These are phyloP conservation scores for Chironomus tentans DNA, from an alignment of 2,888 invertebrate genomes.

Conservation along the genomic window DNA sequence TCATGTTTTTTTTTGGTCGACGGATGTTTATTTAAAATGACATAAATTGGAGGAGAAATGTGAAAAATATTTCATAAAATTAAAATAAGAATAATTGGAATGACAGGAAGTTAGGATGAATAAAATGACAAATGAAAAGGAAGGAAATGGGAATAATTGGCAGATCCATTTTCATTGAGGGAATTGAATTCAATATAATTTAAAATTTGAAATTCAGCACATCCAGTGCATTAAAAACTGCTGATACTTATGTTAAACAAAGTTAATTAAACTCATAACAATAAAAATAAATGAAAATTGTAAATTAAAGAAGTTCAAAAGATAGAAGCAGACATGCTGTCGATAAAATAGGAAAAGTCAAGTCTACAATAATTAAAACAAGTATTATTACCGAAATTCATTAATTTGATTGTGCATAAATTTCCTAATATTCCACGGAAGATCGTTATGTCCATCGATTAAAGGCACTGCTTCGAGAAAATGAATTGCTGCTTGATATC, in stretches of 20 bases:
- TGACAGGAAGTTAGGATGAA: not conserved
- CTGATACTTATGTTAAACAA: too few species aligned
- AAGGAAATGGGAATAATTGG: conserved; percentile 1
- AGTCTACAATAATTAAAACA: too few species aligned
- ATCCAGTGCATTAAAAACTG: too few species aligned
- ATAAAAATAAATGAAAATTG: too few species aligned
- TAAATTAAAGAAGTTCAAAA: too few species aligned
- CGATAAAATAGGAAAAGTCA: too few species aligned
- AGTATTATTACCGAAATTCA: conserved; percentile 56
- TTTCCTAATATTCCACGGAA: conserved; percentile 85
- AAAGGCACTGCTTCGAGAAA: conserved; percentile 68
- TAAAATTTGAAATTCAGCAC: not conserved
- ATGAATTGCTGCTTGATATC: conserved; percentile 62
- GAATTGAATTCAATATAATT: not conserved
- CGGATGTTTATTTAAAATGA: too few species aligned
- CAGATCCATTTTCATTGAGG: not conserved
- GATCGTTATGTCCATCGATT: conserved; percentile 81
- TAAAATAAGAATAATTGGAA: too few species aligned
- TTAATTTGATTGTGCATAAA: conserved; percentile 81
- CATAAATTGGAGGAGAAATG: too few species aligned
- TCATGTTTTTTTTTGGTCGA: not conserved
- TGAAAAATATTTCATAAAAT: too few species aligned
- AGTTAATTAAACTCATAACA: too few species aligned
- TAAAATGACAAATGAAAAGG: not conserved
- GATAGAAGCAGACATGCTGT: too few species aligned